Conservation (phyloP, 2,113 vertebrate species). For the Rhineura floridana region DNA sequence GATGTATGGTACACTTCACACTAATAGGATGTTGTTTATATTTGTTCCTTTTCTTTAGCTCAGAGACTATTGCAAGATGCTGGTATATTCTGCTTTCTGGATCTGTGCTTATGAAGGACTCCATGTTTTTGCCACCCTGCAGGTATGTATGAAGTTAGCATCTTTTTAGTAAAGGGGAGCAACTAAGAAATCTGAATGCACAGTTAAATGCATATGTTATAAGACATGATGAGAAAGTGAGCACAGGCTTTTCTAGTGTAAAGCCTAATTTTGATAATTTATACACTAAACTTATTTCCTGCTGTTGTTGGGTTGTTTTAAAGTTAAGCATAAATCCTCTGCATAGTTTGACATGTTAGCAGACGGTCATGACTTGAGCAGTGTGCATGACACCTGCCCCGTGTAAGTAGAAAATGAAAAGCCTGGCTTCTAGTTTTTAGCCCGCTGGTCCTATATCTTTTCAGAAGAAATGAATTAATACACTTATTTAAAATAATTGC, state of each 20-base stretch:
- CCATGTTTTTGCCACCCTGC: conserved; percentile 94
- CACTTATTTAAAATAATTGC: background rate
- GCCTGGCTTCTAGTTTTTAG: background rate
- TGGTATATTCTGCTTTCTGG: conserved; percentile 97
- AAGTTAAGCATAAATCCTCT: background rate
- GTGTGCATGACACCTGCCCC: background rate
- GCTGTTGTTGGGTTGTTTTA: too few species aligned
- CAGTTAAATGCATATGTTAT: background rate
- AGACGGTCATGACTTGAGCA: background rate
- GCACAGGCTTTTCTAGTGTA: background rate
- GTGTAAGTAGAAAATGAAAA: background rate
- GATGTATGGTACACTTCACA: background rate
- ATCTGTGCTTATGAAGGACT: conserved; percentile 95
- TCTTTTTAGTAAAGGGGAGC: background rate
- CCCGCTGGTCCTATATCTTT: background rate
- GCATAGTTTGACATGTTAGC: background rate
- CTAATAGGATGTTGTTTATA: background rate
- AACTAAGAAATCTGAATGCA: background rate
- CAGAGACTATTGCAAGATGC: conserved; percentile 90
- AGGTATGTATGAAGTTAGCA: conserved; percentile 81
- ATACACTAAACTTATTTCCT: background rate
- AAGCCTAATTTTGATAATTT: background rate
- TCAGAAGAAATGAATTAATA: background rate
- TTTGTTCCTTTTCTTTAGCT: conserved; percentile 75
- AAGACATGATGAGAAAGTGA: background rate